Percentiles rank a stretch among this genome's conserved stretches.
phyloP scores from a whole-genome alignment of 2,797 vertebrate genomes.

The Glossophaga mutica region DNA sequence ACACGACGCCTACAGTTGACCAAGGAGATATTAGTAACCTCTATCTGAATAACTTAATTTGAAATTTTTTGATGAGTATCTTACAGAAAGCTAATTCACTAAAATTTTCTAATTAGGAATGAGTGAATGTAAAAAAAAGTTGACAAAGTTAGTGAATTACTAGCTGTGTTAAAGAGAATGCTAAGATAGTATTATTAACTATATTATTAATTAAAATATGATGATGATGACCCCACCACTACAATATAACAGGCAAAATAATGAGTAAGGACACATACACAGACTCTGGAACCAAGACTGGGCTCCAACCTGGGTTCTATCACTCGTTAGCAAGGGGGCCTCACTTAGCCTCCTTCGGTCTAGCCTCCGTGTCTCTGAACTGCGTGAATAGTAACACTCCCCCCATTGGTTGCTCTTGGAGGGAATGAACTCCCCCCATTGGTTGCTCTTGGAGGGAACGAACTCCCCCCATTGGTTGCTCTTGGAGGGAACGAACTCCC shows the following conservation, averaged over 20 bases:
- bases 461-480: neutral
- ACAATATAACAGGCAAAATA: neutral
- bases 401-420: neutral
- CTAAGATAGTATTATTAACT: neutral
- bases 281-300: neutral
- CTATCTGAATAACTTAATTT: neutral
- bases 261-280: neutral
- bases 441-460: neutral
- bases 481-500: no score
- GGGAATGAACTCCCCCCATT: no score
- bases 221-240: neutral
- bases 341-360: neutral
- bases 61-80: neutral
- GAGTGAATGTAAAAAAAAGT: neutral
- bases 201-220: neutral
- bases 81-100: neutral
- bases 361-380: neutral
- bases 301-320: neutral
- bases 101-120: neutral
- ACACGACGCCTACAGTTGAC: neutral
- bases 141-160: neutral
- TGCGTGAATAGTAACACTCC: neutral
- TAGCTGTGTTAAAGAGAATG: neutral
- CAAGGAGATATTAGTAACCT: neutral
- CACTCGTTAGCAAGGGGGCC: neutral